These are phyloP conservation scores for Butastur rufipennis DNA, from an alignment of 2,113 vertebrate species.

Conservation along the genomic window DNA sequence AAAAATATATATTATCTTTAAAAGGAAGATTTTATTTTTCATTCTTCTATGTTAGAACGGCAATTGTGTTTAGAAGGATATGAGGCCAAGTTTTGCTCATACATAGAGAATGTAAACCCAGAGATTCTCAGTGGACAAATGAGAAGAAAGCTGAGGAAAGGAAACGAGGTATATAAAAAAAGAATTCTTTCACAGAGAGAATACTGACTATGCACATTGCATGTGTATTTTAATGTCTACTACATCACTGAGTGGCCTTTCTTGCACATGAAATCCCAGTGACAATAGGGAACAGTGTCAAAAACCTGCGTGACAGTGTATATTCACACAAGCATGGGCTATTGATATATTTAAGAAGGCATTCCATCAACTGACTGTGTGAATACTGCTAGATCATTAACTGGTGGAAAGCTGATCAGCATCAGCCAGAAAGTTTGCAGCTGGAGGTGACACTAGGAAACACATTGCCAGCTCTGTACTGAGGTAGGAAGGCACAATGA, in stretches of 20 bases:
- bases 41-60: neutral
- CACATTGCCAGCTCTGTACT: neutral
- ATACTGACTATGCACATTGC: neutral
- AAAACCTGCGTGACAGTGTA: neutral
- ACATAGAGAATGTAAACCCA: neutral
- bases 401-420: neutral
- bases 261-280: neutral
- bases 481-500: neutral
- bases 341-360: neutral
- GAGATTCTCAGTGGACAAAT: neutral
- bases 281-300: neutral
- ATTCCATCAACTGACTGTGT: neutral
- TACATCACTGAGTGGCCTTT: neutral
- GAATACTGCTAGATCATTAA: neutral
- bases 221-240: rapidly evolving
- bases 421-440: neutral
- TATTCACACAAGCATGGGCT: neutral
- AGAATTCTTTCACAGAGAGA: neutral
- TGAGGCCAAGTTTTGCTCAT: neutral
- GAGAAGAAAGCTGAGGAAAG: neutral
- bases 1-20: neutral
- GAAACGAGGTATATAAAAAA: neutral
- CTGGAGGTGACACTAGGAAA: neutral
- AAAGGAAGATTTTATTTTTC: neutral
- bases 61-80: neutral